Evolutionary conservation across 2,113 vertebrate genomes (phyloP).

Genomic region (Colossoma macropomum): DNA sequence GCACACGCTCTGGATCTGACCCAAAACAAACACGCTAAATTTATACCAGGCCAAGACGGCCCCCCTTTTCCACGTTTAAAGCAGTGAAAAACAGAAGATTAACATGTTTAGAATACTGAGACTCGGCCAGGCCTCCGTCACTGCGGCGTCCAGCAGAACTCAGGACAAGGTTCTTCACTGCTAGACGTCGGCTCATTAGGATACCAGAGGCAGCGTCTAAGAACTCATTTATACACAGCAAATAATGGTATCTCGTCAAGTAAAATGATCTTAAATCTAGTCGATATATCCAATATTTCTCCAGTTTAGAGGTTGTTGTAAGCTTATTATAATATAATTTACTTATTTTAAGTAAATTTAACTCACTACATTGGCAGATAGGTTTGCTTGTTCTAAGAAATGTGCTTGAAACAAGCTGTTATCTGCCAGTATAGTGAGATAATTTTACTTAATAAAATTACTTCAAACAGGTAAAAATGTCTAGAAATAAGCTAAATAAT

Average conservation of each 20-base stretch:
- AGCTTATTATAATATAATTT: no score
- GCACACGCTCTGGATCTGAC: conserved; percentile 62
- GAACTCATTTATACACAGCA: background rate
- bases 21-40: conserved; percentile 82
- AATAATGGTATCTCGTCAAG: background rate
- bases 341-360: no score
- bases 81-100: conserved; percentile 71
- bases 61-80: conserved; percentile 67
- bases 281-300: no score
- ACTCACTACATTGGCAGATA: no score
- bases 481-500: no score
- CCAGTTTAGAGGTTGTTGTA: no score
- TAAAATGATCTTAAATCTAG: no score
- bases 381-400: no score
- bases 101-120: conserved; percentile 56
- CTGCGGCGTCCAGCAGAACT: conserved; percentile 6
- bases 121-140: conserved; percentile 44
- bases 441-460: no score
- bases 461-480: no score
- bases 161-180: background rate
- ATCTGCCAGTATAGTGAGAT: no score
- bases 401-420: no score
- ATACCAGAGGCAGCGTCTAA: conserved; percentile 2
- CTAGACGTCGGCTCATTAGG: conserved; percentile 3
- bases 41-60: conserved; percentile 73